Conservation (phyloP, 37 sponge, comb jelly and placozoan genomes). For the Hexactinellida sp. region DNA sequence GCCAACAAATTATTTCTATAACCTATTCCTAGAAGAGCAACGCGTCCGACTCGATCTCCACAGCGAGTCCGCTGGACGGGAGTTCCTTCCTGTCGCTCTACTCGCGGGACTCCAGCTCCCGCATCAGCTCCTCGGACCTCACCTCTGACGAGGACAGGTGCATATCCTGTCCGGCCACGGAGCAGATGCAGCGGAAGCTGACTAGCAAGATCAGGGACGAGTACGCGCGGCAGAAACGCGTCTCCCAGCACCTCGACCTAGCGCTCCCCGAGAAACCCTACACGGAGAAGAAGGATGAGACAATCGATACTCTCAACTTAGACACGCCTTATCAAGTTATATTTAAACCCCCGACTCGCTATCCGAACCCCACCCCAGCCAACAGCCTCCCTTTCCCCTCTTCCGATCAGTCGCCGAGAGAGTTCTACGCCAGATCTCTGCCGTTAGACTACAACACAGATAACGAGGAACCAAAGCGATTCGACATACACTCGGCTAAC, state of each 20-base stretch:
- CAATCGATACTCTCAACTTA: background rate
- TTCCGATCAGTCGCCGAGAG: background rate
- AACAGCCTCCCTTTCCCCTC: background rate
- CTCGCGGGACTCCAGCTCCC: background rate
- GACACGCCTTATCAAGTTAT: background rate
- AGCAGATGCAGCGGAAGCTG: background rate
- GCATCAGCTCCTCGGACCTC: background rate
- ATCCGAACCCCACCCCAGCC: background rate
- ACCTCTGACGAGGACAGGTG: background rate
- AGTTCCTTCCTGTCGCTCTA: conserved; percentile 7
- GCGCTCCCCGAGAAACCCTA: background rate
- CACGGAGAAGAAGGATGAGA: background rate
- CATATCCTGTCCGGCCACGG: background rate
- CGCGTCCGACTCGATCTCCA: background rate
- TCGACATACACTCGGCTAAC: background rate
- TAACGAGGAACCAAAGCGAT: background rate
- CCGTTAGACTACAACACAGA: background rate
- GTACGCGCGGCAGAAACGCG: background rate
- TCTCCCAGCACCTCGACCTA: background rate
- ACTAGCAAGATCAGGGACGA: background rate
- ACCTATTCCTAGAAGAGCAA: background rate
- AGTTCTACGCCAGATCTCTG: background rate
- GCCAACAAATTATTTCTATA: too few relatives aligned
- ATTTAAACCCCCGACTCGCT: background rate
- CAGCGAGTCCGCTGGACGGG: background rate